Conservation (phyloP, 2,888 invertebrate genomes). For the Unio pictorum region DNA sequence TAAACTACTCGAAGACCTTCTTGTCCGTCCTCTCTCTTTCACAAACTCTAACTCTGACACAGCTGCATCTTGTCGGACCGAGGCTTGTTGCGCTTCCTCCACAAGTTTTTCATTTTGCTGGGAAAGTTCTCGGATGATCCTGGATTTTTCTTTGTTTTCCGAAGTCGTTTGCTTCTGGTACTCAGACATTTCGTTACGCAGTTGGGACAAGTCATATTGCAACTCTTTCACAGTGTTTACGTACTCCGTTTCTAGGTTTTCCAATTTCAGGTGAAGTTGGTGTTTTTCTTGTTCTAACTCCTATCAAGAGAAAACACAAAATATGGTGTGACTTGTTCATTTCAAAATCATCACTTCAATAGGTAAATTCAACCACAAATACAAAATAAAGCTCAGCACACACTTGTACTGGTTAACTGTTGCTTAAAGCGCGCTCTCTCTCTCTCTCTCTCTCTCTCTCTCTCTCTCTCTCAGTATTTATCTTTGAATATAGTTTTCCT, state of each 20-base stretch:
- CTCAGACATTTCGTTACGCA: constrained; percentile 82
- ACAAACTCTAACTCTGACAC: constrained; percentile 85
- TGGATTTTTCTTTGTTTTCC: constrained; percentile 45
- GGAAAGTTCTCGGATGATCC: constrained; percentile 81
- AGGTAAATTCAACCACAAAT: not conserved
- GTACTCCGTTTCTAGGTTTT: constrained; percentile 89
- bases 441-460: too few species aligned
- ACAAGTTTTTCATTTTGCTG: constrained; percentile 76
- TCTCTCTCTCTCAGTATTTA: too few species aligned
- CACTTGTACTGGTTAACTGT: too few species aligned
- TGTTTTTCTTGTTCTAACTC: constrained; percentile 94
- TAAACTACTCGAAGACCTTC: constrained; percentile 86
- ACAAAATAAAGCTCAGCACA: not conserved
- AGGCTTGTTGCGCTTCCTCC: constrained; percentile 39
- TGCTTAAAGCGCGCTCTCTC: too few species aligned
- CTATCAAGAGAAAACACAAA: constrained; percentile 75
- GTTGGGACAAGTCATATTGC: constrained; percentile 88
- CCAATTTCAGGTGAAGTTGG: constrained; percentile 86
- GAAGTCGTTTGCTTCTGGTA: constrained; percentile 70
- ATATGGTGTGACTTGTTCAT: not conserved
- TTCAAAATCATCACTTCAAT: not conserved
- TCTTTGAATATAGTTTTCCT: too few species aligned
- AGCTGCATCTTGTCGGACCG: constrained; percentile 77
- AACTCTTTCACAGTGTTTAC: constrained; percentile 89
- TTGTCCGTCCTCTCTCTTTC: constrained; percentile 86